Percentiles rank a stretch among this genome's conserved stretches.
Conservation (phyloP, 2,113 vertebrate species). For the Telmatochromis sp. region DNA sequence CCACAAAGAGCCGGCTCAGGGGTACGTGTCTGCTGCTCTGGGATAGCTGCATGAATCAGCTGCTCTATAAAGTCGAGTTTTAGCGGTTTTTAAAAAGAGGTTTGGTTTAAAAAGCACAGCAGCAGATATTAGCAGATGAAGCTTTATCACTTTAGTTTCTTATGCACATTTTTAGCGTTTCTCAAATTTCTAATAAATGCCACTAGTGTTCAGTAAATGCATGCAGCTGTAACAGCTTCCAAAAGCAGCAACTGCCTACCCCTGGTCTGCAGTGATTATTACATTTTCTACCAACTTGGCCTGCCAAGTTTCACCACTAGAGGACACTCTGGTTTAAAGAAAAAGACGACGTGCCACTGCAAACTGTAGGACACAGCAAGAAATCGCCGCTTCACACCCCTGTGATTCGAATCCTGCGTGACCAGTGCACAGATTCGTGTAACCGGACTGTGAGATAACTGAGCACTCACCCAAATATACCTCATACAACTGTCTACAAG, state of each 20-base stretch:
- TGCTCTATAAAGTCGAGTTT: not conserved
- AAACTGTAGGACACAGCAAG: slow-evolving; percentile 58
- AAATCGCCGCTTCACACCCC: slow-evolving; percentile 14
- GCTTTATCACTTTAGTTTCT: not conserved
- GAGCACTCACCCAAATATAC: not conserved
- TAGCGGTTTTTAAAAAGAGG: not conserved
- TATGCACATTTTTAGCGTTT: not conserved
- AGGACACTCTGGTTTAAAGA: slow-evolving; percentile 63
- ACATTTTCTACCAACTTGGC: slow-evolving; percentile 74
- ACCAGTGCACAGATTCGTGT: not conserved
- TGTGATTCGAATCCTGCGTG: slow-evolving; percentile 51
- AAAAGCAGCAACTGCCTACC: slow-evolving; percentile 1
- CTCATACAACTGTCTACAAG: not conserved
- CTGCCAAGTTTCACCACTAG: slow-evolving; percentile 80
- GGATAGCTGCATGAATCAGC: not conserved
- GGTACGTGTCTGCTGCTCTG: not conserved
- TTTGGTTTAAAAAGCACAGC: not conserved
- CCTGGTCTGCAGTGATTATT: slow-evolving; percentile 21
- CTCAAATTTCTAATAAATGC: not conserved
- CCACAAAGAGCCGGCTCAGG: slow-evolving; percentile 36
- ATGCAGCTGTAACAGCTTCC: not conserved
- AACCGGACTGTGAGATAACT: not conserved
- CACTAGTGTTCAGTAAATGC: not conserved
- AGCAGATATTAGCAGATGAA: not conserved
- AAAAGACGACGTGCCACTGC: slow-evolving; percentile 49